Base-by-base conservation (phyloP, 2,797 vertebrate genomes). In the Morus bassanus region DNA sequence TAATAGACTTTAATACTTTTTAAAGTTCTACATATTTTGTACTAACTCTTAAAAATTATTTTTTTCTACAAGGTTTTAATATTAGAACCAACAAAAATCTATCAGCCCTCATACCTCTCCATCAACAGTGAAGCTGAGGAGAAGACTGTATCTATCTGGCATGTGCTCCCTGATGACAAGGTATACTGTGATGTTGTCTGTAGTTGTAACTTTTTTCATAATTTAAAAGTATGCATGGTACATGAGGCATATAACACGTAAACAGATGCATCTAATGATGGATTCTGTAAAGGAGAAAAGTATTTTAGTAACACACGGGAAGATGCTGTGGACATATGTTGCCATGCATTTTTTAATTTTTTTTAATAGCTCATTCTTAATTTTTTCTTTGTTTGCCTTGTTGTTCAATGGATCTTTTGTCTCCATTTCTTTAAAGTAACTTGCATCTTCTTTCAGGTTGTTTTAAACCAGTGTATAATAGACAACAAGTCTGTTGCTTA, bases 61-160 rank as follows among this genome's bases (percentile, higher is more conserved):
- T 90, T 92, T 54, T 95, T 25, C 83, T 67, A 68, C 91, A 95
- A 99, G 99, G 99, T 99, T 87, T 98, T 99, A 97, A 99, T 99
- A 97, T 97, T 99, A 93, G 99, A 99, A 97, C 99, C 99, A 83
- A 99, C 99, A 51, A 99, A 99, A 98, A 98, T 99, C 69, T 99
- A 99, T 96, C 99, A 99, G 79, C 99, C 99, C 18, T 99, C 99
- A 0, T 99, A 99, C 97, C 98, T 99, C 92, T 99, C 99, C 57
- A 99, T 99, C 96, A 99, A 99, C 98, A 99, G 99, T 93, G 99
- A 99, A 56, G 99, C 98, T 0, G 99, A 99, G 54, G 99, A 99
- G 96, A 99, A 99, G 97, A 99, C 99, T 0, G 98, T 99, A 60
- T 99, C 99, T 39, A 99, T 99, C 95, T 99, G 99, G 99, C 99